Evolutionary conservation across 2,888 invertebrate genomes (phyloP).

Genomic region (Napeogenes sylphis): DNA sequence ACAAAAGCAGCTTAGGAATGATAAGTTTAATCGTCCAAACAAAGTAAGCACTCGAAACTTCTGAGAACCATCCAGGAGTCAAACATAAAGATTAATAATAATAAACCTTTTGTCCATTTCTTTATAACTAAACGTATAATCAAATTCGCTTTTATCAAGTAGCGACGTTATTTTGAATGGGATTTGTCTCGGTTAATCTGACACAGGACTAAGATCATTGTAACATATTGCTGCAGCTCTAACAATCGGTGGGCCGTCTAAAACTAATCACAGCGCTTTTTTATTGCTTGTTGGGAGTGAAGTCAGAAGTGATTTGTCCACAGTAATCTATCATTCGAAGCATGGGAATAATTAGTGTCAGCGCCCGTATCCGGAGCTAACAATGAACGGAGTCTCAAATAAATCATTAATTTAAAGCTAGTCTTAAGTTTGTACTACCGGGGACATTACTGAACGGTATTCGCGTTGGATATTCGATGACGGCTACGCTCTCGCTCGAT

Average conservation of each 20-base stretch:
- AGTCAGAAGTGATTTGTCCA: conserved; percentile 74
- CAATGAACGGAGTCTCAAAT: conserved; percentile 75
- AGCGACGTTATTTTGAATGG: conserved; percentile 46
- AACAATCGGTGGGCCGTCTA: conserved; percentile 59
- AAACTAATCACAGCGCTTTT: conserved; percentile 68
- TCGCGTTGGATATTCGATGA: conserved; percentile 15
- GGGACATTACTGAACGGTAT: conserved; percentile 64
- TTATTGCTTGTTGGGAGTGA: conserved; percentile 59
- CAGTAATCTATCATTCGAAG: conserved; percentile 75
- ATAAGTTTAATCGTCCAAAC: background rate
- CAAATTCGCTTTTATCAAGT: conserved; percentile 23
- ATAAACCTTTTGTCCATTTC: conserved; percentile 5
- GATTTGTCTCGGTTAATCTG: conserved; percentile 56
- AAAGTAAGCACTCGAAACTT: background rate
- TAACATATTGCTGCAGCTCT: conserved; percentile 66
- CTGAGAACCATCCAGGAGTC: background rate
- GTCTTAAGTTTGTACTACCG: conserved; percentile 75
- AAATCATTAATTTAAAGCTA: conserved; percentile 76
- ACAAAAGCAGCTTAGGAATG: conserved; percentile 30
- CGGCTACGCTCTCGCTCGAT: conserved; percentile 54
- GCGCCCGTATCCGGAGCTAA: conserved; percentile 73
- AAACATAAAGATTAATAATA: conserved; percentile 4
- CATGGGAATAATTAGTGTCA: conserved; percentile 78
- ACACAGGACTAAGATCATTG: conserved; percentile 52
- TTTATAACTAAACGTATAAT: conserved; percentile 20